A percentile compares a stretch with the other conserved stretches of the same genome.
These are phyloP conservation scores for Ectobius pallidus DNA, from an alignment of 2,888 invertebrate species.

Conservation along the genomic window DNA sequence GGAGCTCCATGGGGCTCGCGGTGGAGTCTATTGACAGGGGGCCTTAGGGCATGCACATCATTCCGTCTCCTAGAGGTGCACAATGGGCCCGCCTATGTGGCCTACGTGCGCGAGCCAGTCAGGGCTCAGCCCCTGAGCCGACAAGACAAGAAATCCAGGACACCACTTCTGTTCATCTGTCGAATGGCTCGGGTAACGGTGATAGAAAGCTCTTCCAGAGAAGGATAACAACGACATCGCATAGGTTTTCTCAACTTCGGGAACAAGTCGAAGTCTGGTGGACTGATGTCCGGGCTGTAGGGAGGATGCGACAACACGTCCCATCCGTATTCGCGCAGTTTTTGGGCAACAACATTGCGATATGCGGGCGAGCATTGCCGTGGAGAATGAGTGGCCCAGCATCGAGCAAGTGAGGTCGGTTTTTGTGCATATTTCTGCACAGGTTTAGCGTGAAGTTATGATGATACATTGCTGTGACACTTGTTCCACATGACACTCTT, in stretches of 20 bases:
- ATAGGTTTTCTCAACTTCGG: neutral
- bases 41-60: no score
- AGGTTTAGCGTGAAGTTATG: neutral
- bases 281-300: neutral
- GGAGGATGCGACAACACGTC: slow-evolving; percentile 4
- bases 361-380: slow-evolving; percentile 12
- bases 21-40: no score
- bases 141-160: no score
- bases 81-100: no score
- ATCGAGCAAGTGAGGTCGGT: slow-evolving; percentile 6
- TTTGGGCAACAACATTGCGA: slow-evolving; percentile 3
- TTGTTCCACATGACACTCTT: slow-evolving; percentile 2
- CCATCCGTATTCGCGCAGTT: neutral
- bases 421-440: slow-evolving; percentile 12
- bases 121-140: no score
- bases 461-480: neutral
- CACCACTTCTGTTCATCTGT: neutral
- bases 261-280: neutral
- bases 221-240: neutral
- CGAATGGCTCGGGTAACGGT: slow-evolving; percentile 14
- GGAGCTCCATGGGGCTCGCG: no score
- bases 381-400: slow-evolving; percentile 20
- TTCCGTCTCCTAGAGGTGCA: no score
- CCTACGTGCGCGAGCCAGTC: no score
- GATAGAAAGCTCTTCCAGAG: slow-evolving; percentile 19